These are phyloP conservation scores for Hypothenemus hampei DNA, from an alignment of 1,140 invertebrate genomes.

Conservation along the genomic window DNA sequence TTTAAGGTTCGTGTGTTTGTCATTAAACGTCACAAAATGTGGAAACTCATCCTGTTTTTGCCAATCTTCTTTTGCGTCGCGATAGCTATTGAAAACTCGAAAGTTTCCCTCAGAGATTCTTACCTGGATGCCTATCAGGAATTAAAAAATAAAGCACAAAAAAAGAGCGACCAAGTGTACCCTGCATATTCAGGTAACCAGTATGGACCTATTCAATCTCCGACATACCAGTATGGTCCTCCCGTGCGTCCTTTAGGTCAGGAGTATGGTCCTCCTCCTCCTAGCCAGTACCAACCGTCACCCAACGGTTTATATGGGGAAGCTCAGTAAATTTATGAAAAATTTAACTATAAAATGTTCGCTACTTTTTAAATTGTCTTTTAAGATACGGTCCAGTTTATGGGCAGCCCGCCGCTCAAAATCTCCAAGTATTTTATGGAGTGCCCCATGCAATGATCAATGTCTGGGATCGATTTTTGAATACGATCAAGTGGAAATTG, in stretches of 20 bases:
- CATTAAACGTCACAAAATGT: no score
- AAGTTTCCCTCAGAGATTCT: slow-evolving; percentile 21
- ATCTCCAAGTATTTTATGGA: slow-evolving; percentile 34
- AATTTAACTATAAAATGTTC: slow-evolving; percentile 4
- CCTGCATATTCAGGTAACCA: slow-evolving; percentile 17
- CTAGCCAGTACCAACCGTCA: slow-evolving; percentile 46
- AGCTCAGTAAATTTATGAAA: slow-evolving; percentile 36
- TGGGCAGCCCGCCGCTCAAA: slow-evolving; percentile 34
- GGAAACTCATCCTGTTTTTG: no score
- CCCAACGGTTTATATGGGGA: slow-evolving; percentile 16
- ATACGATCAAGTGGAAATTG: slow-evolving; percentile 53
- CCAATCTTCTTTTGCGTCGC: no score
- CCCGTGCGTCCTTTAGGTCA: background rate
- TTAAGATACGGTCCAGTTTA: slow-evolving; percentile 36
- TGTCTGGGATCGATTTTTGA: slow-evolving; percentile 46
- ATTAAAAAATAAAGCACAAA: slow-evolving; percentile 2
- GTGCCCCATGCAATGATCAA: slow-evolving; percentile 53
- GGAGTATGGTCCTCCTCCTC: slow-evolving; percentile 22
- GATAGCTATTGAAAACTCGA: slow-evolving; percentile 13
- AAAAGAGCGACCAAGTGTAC: slow-evolving; percentile 13
- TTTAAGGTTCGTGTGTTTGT: background rate
- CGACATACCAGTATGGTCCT: slow-evolving; percentile 16
- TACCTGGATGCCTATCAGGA: slow-evolving; percentile 30
- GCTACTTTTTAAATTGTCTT: slow-evolving; percentile 14
- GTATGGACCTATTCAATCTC: slow-evolving; percentile 10